Conservation (phyloP, 2,888 invertebrate species). For the Syritta pipiens region DNA sequence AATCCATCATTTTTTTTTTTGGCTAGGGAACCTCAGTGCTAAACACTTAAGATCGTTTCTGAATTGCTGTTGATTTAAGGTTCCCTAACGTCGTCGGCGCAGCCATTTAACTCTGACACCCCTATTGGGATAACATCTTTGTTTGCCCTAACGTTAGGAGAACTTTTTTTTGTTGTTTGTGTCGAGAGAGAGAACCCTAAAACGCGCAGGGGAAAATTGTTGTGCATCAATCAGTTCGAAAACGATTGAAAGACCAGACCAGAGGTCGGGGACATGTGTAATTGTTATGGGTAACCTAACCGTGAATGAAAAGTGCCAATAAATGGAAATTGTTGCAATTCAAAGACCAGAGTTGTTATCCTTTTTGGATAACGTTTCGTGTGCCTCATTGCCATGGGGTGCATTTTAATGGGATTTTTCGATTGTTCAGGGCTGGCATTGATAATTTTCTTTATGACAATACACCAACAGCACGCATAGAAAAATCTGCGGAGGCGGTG, state of each 20-base stretch:
- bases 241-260: conserved; percentile 44
- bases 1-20: conserved; percentile 18
- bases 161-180: not conserved
- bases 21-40: conserved; percentile 28
- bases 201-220: conserved; percentile 4
- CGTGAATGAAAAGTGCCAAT: conserved; percentile 48
- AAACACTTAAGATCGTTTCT: conserved; percentile 56
- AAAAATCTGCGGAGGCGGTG: conserved; percentile 43
- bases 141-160: conserved; percentile 31
- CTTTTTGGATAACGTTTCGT: conserved; percentile 3
- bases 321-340: conserved; percentile 64
- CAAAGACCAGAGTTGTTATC: conserved; percentile 42
- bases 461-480: too few relatives aligned
- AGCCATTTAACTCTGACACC: conserved; percentile 64
- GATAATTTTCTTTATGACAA: conserved; percentile 37
- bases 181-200: not conserved
- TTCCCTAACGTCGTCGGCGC: conserved; percentile 12
- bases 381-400: conserved; percentile 17
- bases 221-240: conserved; percentile 51
- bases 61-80: conserved; percentile 43
- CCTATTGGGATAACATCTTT: conserved; percentile 57
- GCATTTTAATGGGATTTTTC: conserved; percentile 32
- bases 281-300: conserved; percentile 47
- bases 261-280: conserved; percentile 42
- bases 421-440: conserved; percentile 25